phyloP scores from a whole-genome alignment of 1,140 invertebrate genomes.

The Drosophila dunni region DNA sequence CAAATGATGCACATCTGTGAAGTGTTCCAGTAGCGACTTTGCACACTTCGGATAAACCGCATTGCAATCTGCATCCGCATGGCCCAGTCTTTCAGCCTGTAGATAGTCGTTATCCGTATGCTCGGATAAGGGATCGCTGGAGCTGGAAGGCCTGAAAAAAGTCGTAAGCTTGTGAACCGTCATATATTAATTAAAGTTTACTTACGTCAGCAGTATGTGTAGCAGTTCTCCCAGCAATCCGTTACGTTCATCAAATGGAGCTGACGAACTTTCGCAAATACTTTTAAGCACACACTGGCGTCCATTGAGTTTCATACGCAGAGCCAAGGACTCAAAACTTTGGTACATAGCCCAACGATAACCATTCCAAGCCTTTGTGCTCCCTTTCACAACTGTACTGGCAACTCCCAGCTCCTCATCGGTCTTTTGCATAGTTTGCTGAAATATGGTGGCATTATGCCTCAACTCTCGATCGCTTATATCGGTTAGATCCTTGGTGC shows the following conservation, averaged over 20 bases:
- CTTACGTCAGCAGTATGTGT: conserved; percentile 89
- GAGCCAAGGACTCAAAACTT: conserved; percentile 54
- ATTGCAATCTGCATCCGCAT: conserved; percentile 86
- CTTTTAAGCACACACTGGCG: conserved; percentile 89
- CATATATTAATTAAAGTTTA: no score
- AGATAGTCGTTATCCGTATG: conserved; percentile 89
- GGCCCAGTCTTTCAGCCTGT: conserved; percentile 88
- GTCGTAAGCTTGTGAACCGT: no score
- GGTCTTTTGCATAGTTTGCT: conserved; percentile 41
- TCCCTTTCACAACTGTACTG: conserved; percentile 3
- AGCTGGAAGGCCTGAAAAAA: conserved; percentile 86
- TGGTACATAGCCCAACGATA: conserved; percentile 74
- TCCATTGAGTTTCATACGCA: conserved; percentile 87
- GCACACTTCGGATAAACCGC: conserved; percentile 87
- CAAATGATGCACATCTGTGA: conserved; percentile 67
- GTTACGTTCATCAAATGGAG: conserved; percentile 87
- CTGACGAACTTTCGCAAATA: conserved; percentile 90
- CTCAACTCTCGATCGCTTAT: conserved; percentile 24
- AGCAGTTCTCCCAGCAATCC: conserved; percentile 89
- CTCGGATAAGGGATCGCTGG: conserved; percentile 86
- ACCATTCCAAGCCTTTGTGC: conserved; percentile 19
- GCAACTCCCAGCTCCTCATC: conserved; percentile 49
- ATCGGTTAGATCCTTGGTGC: conserved; percentile 50
- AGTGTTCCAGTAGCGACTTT: conserved; percentile 86
- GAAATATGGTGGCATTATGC: conserved; percentile 59